Percentiles rank a stretch among this genome's conserved stretches.
phyloP scores from a whole-genome alignment of 2,888 invertebrate genomes.

The Apoda limacodes region DNA sequence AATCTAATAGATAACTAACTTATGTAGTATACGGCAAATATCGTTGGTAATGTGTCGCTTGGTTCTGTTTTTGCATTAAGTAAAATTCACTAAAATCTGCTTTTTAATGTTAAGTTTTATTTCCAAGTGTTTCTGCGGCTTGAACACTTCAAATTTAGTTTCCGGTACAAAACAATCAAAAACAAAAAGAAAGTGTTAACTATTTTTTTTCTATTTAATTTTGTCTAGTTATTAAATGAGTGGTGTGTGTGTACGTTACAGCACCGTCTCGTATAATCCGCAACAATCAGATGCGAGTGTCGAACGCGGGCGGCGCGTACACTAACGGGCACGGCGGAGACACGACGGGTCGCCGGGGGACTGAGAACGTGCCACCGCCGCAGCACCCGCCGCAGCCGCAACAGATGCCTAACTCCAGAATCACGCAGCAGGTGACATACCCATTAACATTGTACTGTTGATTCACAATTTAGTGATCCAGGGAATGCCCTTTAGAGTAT shows the following conservation, averaged over 20 bases:
- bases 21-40: too few relatives aligned
- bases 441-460: not conserved
- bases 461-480: too few relatives aligned
- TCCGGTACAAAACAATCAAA: too few relatives aligned
- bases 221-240: not conserved
- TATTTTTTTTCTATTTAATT: too few relatives aligned
- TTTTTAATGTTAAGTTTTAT: too few relatives aligned
- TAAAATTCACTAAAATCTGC: too few relatives aligned
- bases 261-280: slow-evolving; percentile 59
- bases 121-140: slow-evolving; percentile 39
- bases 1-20: too few relatives aligned
- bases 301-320: slow-evolving; percentile 64
- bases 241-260: slow-evolving; percentile 24
- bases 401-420: slow-evolving; percentile 40
- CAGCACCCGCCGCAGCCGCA: slow-evolving; percentile 41
- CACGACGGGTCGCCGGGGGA: slow-evolving; percentile 68
- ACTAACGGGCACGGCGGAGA: slow-evolving; percentile 72
- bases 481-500: too few relatives aligned
- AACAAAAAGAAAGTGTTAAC: too few relatives aligned
- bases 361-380: slow-evolving; percentile 73
- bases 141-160: too few relatives aligned
- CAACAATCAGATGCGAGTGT: slow-evolving; percentile 65
- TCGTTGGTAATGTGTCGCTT: too few relatives aligned
- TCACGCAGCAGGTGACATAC: slow-evolving; percentile 52
- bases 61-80: too few relatives aligned